Evolutionary conservation across 2,113 vertebrate species (phyloP), one percentile per base, ranked within the genome.

Genomic region (Martes martes): DNA sequence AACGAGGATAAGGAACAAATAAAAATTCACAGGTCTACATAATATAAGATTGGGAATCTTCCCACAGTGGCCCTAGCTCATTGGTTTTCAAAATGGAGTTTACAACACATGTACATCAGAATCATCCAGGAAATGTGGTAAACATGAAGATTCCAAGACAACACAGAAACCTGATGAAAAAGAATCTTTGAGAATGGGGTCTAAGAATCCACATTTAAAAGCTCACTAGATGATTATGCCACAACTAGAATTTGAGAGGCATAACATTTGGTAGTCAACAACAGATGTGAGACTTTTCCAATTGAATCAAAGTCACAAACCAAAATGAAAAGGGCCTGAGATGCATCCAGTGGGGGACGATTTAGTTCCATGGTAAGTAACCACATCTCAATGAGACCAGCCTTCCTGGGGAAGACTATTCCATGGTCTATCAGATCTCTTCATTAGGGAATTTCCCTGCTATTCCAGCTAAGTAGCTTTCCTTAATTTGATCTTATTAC

Each of bases 401-500:
- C 89, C 78, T 98, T 98, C 95, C 97, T 89, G 55, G 96, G 97
- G 95, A 97, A 96, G 97, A 78, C 94, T 98, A 95, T 97, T 97
- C 97, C 94, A 98, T 96, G 96, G 96, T 98, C 97, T 98, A 93
- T 95, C 91, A 97, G 78, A 93, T 96, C 84, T 96, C 73, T 89
- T 98, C 97, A 97, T 98, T 97, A 98, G 91, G 94, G 82, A 98
- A 97, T 61, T 97, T 97, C 95, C 95, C 89, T 97, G 96, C 91
- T 98, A 96, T 98, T 97, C 92, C 71, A 96, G 97, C 97, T 97
- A 98, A 97, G 96, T 95, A 96, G 83, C 16, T 97, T 98, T 97
- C 69, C 96, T 96, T 97, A 97, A 98, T 98, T 98, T 97, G 88
- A 91, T 96, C 91, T 78, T 91, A 95, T 96, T 97, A 95, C 24